Base-by-base conservation (phyloP, 2,113 vertebrate genomes). In the Podarcis raffonei region DNA sequence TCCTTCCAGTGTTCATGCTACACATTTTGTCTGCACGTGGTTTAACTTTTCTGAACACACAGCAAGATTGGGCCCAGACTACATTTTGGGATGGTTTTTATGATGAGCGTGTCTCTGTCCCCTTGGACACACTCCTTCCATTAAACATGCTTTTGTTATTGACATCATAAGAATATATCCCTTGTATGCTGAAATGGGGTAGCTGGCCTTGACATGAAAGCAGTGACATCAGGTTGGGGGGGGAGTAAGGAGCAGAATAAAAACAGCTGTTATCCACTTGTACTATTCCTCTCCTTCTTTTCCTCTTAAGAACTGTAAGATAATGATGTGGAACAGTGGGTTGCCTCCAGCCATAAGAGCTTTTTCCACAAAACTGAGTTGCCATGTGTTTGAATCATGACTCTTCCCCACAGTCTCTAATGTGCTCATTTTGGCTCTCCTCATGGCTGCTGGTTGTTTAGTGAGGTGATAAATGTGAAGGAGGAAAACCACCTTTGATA, bases 121-220 rank as follows among this genome's bases (percentile, higher is more conserved):
- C 97, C 96, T 96, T 96, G 95, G 96, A 96, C 95, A 96, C 8
- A 96, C 96, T 96, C 85, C 89, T 93, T 96, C 95, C 91, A 96
- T 96, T 95, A 94, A 90, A 93, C 95, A 95, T 97, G 94, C 92
- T 97, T 97, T 92, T 91, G 94, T 95, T 94, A 97, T 96, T 97
- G 96, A 97, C 95, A 96, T 97, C 96, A 97, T 97, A 95, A 96
- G 96, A 97, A 95, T 93, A 94, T 90, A 95, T 93, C 81, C 91
- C 91, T 94, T 79, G 91, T 92, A 65, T 95, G 95, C 95, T 97
- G 95, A 96, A 95, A 71, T 95, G 95, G 95, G 93, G 94, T 96
- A 94, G 39, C 94, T 96, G 95, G 96, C 94, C 86, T 94, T 96
- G 95, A 95, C 94, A 95, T 95, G 95, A 94, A 93, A 95, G 90